Evolutionary conservation across 2,797 vertebrate genomes (phyloP).

Genomic region (Pipistrellus pipistrellus): DNA sequence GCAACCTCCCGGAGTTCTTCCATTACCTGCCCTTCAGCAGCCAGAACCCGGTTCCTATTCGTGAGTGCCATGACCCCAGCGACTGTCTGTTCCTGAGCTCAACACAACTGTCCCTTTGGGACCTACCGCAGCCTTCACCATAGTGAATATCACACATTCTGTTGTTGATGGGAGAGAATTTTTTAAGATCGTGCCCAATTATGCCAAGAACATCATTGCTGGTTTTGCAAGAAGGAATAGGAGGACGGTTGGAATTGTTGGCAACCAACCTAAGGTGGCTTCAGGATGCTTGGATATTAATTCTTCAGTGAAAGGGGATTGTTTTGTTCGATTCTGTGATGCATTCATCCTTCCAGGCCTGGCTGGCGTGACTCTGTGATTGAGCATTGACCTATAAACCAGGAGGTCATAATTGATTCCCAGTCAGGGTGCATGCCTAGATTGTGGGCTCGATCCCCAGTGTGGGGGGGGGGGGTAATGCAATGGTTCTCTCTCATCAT

Average conservation of each 20-base stretch:
- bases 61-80: slow-evolving; percentile 94
- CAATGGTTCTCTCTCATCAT: too few species aligned
- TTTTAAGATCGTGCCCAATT: slow-evolving; percentile 98
- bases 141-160: slow-evolving; percentile 95
- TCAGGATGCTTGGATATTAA: slow-evolving; percentile 99
- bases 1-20: slow-evolving; percentile 96
- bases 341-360: slow-evolving; percentile 94
- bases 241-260: slow-evolving; percentile 96
- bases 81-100: slow-evolving; percentile 93
- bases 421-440: too few species aligned
- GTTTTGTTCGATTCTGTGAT: slow-evolving; percentile 98
- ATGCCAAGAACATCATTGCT: slow-evolving; percentile 96
- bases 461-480: too few species aligned
- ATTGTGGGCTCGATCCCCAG: too few species aligned
- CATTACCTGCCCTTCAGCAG: slow-evolving; percentile 97
- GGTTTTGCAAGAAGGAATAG: slow-evolving; percentile 98
- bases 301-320: slow-evolving; percentile 98
- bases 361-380: too few species aligned
- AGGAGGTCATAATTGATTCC: too few species aligned
- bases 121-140: slow-evolving; percentile 97
- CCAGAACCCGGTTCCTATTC: slow-evolving; percentile 92
- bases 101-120: slow-evolving; percentile 95
- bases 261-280: slow-evolving; percentile 98
- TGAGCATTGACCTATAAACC: too few species aligned
- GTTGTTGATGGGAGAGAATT: slow-evolving; percentile 95